Evolutionary conservation across 2,113 vertebrate species (phyloP), one percentile per base, ranked within the genome.

Genomic region (Percina caprodes): DNA sequence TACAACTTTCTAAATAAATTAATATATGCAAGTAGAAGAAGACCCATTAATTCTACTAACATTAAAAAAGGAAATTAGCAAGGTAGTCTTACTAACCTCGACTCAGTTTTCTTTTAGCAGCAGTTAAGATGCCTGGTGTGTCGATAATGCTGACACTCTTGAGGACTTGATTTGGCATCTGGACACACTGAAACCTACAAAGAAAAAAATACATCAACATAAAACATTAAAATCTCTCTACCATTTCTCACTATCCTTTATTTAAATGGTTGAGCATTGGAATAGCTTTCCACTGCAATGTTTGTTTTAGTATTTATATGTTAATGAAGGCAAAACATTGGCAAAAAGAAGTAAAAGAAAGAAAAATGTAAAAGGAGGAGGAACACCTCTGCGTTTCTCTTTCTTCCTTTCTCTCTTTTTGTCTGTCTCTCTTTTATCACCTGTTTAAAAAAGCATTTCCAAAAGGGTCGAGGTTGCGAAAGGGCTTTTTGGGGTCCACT

Each of bases 391-490:
- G n/a, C n/a, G 9, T 33, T 23, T 24, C 5, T 26, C 23, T 26
- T 13, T 24, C 10, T 13, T 16, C 24, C 39, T 16, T 4, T 5
- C 16, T 9, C 39, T 5, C 19, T 10, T 65, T 33, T 11, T 39
- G 8, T 51, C 19, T 13, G 2, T 30, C n/a, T n/a, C n/a, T n/a
- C n/a, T n/a, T n/a, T n/a, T n/a, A 46, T 93, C 74, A 97, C 97
- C 97, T 95, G 86, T 98, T 98, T 5, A 98, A 95, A 84, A 98
- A 98, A 1, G 94, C 89, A 48, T 96, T 98, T 16, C 97, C 97
- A 0, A 98, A 98, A 0, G 96, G 95, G 72, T 96, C 95, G 19
- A 98, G 96, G 54, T 98, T 96, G 0, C 97, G 96, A 90, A 98
- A 98, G 1, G 97, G 97, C 78, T 96, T 98, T 9, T 95, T 94